A percentile compares a stretch with the other conserved stretches of the same genome.
These are phyloP conservation scores for Tamandua tetradactyla DNA, from an alignment of 2,797 vertebrate genomes.

Conservation along the genomic window DNA sequence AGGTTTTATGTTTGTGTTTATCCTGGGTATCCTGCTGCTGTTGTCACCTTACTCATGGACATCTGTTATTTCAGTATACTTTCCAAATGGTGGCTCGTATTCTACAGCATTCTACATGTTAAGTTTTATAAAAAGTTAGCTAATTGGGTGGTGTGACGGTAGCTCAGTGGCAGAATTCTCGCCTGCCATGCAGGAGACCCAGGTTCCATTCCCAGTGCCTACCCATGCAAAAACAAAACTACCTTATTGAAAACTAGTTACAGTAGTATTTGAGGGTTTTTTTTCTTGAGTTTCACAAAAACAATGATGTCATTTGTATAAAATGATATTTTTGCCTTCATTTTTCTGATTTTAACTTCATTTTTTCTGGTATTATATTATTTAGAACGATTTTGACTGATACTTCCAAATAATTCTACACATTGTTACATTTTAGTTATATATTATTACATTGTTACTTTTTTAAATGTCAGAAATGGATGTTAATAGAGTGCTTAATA, in stretches of 20 bases:
- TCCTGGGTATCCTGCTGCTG: not conserved
- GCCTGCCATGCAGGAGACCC: too few relatives aligned
- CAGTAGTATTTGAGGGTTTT: not conserved
- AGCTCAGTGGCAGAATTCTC: too few relatives aligned
- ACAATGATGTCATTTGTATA: slow-evolving; percentile 13
- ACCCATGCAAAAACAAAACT: too few relatives aligned
- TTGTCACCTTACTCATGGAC: not conserved
- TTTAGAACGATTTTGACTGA: slow-evolving; percentile 15
- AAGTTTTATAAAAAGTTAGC: not conserved
- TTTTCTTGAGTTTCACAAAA: not conserved
- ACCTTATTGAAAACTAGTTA: not conserved
- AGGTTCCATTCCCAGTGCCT: too few relatives aligned
- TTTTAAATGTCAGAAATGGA: slow-evolving; percentile 39
- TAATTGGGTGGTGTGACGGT: too few relatives aligned
- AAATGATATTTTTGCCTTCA: not conserved
- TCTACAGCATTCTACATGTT: not conserved
- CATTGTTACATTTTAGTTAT: slow-evolving; percentile 17
- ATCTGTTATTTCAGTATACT: not conserved
- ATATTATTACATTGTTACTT: not conserved
- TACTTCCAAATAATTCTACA: slow-evolving; percentile 31
- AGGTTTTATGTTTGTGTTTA: not conserved
- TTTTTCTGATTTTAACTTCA: slow-evolving; percentile 38
- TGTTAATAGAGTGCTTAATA: slow-evolving; percentile 12
- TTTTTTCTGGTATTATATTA: slow-evolving; percentile 24
- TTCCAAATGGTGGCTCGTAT: not conserved